Base-by-base conservation (phyloP, 1,140 invertebrate genomes). In the Cotesia chilonis region DNA sequence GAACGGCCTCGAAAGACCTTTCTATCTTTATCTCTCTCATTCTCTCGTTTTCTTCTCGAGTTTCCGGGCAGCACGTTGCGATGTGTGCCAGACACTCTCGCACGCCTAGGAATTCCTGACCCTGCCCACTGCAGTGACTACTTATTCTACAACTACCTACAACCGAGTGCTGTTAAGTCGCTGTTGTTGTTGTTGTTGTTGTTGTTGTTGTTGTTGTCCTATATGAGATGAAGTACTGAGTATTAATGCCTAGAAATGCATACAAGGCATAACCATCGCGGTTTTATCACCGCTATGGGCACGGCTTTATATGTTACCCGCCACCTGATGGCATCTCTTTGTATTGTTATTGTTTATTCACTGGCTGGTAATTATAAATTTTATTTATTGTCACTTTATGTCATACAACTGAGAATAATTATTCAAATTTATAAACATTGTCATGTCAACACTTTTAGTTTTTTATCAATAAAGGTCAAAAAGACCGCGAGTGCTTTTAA, bases 81-180 rank as follows among this genome's bases (percentile, higher is more conserved):
- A 80, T 78, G 75, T 82, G 77, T 81, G 77, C 77, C 78, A 79
- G 77, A 76, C 78, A 76, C 47, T 76, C 76, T 77, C 77, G 75
- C 78, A 77, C 77, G 75, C 78, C 78, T 80, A 82, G 75, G 79
- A 83, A 84, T 84, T 83, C 80, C 78, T 82, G 77, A 83, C 78
- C 77, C 81, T 81, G 77, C 82, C 81, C 80, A 82, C 81, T 80
- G 12, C 35, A 7, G 79, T 79, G 79, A 28, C 20, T 20, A 78
- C 78, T 28, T 28, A 28, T 28, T 28, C 28, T 82, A 70, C 52
- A 78, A 64, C 41, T 47, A 47, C 75, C 74, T 70, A 74, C 76
- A 68, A 61, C 59, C 61, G 6, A 6, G 41, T 6, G 41, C 41
- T 47, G 41, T 3, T 47, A 9, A 47, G 41, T 47, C 10, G 41